These are phyloP conservation scores for Cardiocondyla obscurior DNA, from an alignment of 1,140 invertebrate genomes.

Conservation along the genomic window DNA sequence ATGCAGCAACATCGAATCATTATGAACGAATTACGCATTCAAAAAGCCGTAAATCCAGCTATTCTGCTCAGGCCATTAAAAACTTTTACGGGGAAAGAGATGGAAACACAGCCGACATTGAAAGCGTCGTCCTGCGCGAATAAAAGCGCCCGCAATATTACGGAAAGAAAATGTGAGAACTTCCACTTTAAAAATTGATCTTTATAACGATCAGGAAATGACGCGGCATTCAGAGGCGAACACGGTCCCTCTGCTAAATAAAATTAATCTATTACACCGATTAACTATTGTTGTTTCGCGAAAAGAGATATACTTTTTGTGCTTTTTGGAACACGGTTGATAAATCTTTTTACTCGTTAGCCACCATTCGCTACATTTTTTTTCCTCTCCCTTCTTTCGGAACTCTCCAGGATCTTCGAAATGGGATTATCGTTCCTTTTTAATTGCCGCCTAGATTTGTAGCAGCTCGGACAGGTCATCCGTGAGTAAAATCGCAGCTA, in stretches of 20 bases:
- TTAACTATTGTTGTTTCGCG: background rate
- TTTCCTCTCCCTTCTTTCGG: too few relatives aligned
- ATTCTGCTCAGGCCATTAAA: conserved; percentile 7
- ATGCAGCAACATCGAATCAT: conserved; percentile 15
- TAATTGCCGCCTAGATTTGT: background rate
- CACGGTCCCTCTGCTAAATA: background rate
- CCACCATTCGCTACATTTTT: background rate
- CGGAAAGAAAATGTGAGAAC: background rate
- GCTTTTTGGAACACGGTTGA: background rate
- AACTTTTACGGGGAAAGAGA: background rate
- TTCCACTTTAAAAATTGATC: conserved; percentile 12
- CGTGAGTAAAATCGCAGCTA: background rate
- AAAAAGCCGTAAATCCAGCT: background rate
- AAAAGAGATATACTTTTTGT: background rate
- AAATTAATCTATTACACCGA: background rate
- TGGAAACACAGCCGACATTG: background rate
- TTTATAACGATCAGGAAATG: background rate
- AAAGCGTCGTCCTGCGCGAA: background rate
- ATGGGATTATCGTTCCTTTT: too few relatives aligned
- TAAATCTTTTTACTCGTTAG: background rate
- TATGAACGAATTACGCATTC: conserved; percentile 27
- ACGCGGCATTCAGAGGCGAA: background rate
- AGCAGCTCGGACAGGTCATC: background rate
- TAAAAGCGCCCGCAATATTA: background rate
- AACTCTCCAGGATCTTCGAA: too few relatives aligned